Base-by-base conservation (phyloP, 2,113 vertebrate species). In the Channa argus region DNA sequence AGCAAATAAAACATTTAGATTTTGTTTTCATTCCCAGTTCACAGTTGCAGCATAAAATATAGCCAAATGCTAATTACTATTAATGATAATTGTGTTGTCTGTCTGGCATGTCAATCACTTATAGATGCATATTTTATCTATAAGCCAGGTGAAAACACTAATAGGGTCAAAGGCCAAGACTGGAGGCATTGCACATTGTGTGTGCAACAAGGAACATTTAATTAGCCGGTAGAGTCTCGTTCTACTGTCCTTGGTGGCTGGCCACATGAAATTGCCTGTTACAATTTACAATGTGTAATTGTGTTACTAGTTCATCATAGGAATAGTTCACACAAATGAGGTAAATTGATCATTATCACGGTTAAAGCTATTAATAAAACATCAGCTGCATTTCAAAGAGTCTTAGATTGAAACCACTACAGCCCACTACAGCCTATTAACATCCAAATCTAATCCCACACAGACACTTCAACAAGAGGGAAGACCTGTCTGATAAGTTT, bases 81-180 rank as follows among this genome's bases (percentile, higher is more conserved):
- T 24, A 24, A 24, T 1, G 24, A 24, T 24, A 24, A 24, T 24
- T 24, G 24, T 24, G 24, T 24, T 24, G 24, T 24, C 24, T 24
- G 24, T 24, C 24, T 24, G 24, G 24, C 24, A 24, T 24, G 24
- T 24, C 24, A 24, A 24, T 24, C 24, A 24, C 24, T 24, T 24
- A 24, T 24, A 24, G 24, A 24, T 24, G 24, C 24, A 24, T 24
- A 24, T 24, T 24, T 24, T 50, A 64, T 71, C 49, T 69, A 66
- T 6, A 58, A 33, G 41, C 8, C 50, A 72, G 53, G 43, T 63
- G 41, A 70, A 77, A 68, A 65, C 0, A 1, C 73, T 70, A 78
- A 8, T 74, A 56, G 13, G 64, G 64, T 71, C 68, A 83, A 50
- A 83, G 71, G 65, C 83, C 79, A 76, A 36, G 24, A 24, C 24